Conservation (phyloP, 2,113 vertebrate genomes). For the Crotalus horridus region DNA sequence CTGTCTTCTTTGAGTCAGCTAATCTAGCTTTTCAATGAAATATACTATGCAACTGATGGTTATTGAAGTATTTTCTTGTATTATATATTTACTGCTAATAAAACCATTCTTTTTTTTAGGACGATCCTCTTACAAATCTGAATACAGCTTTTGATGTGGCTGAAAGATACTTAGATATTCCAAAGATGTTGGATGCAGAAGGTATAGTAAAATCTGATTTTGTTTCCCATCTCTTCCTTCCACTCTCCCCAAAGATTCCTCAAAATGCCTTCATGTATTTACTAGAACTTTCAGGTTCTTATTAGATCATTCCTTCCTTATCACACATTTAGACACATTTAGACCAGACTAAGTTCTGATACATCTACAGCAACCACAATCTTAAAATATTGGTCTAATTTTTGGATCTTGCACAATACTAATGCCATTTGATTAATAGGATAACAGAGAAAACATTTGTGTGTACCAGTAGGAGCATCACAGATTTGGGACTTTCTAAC, state of each 20-base stretch:
- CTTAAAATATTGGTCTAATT: neutral
- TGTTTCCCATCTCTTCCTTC: conserved; percentile 11
- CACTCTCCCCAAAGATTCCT: conserved; percentile 39
- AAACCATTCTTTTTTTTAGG: conserved; percentile 64
- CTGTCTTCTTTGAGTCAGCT: neutral
- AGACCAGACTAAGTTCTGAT: neutral
- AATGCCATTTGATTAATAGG: neutral
- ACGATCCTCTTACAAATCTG: conserved; percentile 90
- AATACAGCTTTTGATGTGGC: conserved; percentile 94
- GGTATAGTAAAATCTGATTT: conserved; percentile 70
- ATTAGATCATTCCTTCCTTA: neutral
- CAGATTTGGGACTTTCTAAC: neutral
- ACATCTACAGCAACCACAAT: neutral
- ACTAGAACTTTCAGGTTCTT: conserved; percentile 26
- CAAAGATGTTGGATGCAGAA: conserved; percentile 95
- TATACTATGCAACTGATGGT: neutral
- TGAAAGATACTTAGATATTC: conserved; percentile 92
- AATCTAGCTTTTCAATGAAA: neutral
- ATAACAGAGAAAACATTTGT: neutral
- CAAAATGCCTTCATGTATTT: conserved; percentile 37
- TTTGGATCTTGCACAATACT: neutral
- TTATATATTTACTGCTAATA: neutral
- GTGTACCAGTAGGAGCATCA: neutral
- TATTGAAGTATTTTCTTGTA: neutral
- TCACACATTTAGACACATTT: neutral